phyloP scores from a whole-genome alignment of 2,797 vertebrate species.

The Megalops cyprinoides region DNA sequence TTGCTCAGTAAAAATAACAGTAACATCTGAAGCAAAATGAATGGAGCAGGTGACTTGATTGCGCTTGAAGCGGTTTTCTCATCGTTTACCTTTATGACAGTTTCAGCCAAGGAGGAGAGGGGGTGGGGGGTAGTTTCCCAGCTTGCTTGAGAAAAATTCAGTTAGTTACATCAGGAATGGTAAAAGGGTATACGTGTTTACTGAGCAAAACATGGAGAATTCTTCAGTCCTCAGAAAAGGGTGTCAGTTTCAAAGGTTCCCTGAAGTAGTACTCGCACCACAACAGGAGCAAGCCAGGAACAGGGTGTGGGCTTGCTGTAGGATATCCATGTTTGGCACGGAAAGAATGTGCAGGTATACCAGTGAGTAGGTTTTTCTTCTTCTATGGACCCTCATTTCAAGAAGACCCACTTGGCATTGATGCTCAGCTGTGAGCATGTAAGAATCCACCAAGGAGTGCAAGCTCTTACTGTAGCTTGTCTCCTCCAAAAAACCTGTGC shows the following conservation, averaged over 20 bases:
- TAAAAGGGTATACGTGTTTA: conserved; percentile 20
- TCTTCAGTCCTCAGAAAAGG: conserved; percentile 22
- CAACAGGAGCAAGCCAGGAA: neutral
- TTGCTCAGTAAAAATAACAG: conserved; percentile 35
- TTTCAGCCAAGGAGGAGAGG: neutral
- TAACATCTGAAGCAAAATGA: neutral
- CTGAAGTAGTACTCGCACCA: conserved; percentile 3
- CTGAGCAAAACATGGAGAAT: conserved; percentile 39
- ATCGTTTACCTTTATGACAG: neutral
- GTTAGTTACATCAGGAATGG: neutral
- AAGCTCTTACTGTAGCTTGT: neutral
- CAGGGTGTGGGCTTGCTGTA: neutral
- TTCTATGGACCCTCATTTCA: too few relatives aligned
- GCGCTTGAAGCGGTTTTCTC: neutral
- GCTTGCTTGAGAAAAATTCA: neutral
- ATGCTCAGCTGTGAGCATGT: neutral
- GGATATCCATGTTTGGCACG: neutral
- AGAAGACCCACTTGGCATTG: too few relatives aligned
- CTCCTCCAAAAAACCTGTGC: too few relatives aligned
- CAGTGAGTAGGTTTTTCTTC: too few relatives aligned
- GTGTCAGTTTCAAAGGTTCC: conserved; percentile 15
- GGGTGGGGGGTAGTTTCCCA: neutral
- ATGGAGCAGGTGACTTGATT: neutral
- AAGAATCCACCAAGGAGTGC: neutral
- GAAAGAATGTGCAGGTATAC: too few relatives aligned